These are phyloP conservation scores for Pinna nobilis DNA, from an alignment of 1,140 invertebrate genomes.

Conservation along the genomic window DNA sequence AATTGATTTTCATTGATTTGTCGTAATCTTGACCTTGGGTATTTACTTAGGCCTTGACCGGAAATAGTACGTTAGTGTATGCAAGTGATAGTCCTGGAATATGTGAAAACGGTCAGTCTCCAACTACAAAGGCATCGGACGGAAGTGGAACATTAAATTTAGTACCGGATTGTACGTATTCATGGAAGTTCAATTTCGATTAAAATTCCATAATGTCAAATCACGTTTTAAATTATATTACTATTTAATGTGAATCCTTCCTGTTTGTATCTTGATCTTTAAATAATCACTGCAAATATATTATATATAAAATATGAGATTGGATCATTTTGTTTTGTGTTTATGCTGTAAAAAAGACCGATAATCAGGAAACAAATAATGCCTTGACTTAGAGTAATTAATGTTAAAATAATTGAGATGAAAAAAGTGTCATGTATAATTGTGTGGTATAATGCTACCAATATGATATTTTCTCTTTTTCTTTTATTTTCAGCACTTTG, in stretches of 20 bases:
- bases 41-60: neutral
- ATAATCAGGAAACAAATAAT: too few relatives aligned
- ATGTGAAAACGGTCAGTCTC: neutral
- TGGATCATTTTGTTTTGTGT: neutral
- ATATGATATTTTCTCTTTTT: too few relatives aligned
- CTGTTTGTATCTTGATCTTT: neutral
- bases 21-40: too few relatives aligned
- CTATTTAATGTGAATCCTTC: neutral
- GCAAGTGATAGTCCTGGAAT: slow-evolving; percentile 14
- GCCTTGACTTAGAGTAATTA: too few relatives aligned
- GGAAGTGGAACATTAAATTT: slow-evolving; percentile 6
- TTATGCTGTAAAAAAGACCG: slow-evolving; percentile 5
- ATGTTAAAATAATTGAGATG: too few relatives aligned
- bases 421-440: too few relatives aligned
- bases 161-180: neutral
- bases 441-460: too few relatives aligned
- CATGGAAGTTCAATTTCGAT: neutral
- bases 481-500: too few relatives aligned
- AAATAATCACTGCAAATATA: neutral
- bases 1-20: too few relatives aligned
- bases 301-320: neutral
- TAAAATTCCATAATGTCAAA: neutral
- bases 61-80: neutral
- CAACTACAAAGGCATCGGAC: neutral
- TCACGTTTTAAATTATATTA: neutral